Evolutionary conservation across 2,888 invertebrate species (phyloP).

Genomic region (Camponotus fellah): DNA sequence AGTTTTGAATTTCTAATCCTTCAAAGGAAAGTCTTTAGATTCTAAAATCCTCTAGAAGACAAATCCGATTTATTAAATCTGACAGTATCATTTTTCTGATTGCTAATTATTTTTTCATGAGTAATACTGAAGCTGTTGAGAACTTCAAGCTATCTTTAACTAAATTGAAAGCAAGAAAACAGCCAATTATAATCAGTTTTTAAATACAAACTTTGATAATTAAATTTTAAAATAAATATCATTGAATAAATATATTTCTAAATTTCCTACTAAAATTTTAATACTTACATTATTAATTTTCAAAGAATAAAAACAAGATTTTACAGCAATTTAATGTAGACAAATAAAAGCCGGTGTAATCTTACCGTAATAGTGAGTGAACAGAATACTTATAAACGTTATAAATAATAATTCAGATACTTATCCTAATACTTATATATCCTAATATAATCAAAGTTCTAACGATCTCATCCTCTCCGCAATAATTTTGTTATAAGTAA

Average conservation of each 20-base stretch:
- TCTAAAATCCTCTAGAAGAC: not conserved
- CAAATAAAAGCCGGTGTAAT: not conserved
- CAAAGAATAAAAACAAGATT: slow-evolving; percentile 1
- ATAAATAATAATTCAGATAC: slow-evolving; percentile 28
- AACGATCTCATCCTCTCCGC: not conserved
- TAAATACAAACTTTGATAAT: not conserved
- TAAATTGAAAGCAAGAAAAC: not conserved
- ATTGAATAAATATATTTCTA: slow-evolving; percentile 5
- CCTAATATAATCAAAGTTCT: slow-evolving; percentile 2
- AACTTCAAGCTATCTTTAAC: not conserved
- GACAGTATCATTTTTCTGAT: slow-evolving; percentile 9
- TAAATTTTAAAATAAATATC: not conserved
- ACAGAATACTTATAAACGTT: not conserved
- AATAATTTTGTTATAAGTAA: slow-evolving; percentile 1
- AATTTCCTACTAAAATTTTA: not conserved
- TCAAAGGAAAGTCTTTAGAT: slow-evolving; percentile 18
- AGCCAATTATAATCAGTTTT: not conserved
- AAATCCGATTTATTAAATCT: slow-evolving; percentile 21
- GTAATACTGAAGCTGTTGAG: not conserved
- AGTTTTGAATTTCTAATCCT: slow-evolving; percentile 1
- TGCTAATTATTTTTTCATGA: slow-evolving; percentile 2
- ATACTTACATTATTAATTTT: not conserved
- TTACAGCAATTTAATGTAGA: not conserved
- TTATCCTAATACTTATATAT: slow-evolving; percentile 10
- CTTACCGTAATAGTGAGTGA: not conserved